These are phyloP conservation scores for Spea multiplicata DNA, from an alignment of 2,113 vertebrate species.

Conservation along the genomic window DNA sequence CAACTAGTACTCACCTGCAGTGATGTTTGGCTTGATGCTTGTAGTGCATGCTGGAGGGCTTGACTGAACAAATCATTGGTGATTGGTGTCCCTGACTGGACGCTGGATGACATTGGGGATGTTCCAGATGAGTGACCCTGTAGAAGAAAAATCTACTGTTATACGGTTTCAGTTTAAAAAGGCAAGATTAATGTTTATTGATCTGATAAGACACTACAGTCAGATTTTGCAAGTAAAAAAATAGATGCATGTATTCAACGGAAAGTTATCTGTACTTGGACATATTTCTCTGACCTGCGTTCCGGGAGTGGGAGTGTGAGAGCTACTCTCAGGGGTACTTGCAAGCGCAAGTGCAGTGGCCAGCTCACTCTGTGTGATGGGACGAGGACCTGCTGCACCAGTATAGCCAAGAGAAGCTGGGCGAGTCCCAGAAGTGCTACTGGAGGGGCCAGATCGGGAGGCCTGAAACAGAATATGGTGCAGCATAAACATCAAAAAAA, in stretches of 20 bases:
- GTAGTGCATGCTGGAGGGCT: constrained; percentile 92
- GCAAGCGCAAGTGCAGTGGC: constrained; percentile 90
- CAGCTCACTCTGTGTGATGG: constrained; percentile 94
- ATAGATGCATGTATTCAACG: background rate
- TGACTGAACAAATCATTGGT: constrained; percentile 95
- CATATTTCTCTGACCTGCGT: constrained; percentile 71
- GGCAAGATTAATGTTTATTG: background rate
- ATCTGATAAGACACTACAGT: too few species aligned
- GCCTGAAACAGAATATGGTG: constrained; percentile 26
- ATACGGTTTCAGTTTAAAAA: too few species aligned
- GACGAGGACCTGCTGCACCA: constrained; percentile 85
- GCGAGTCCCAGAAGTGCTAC: constrained; percentile 75
- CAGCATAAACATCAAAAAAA: background rate
- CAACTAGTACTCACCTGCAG: constrained; percentile 72
- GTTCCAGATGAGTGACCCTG: constrained; percentile 79
- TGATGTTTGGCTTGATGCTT: constrained; percentile 84
- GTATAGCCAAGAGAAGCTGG: constrained; percentile 86
- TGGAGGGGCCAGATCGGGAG: constrained; percentile 71
- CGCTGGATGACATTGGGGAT: constrained; percentile 76
- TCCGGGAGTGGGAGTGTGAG: constrained; percentile 83
- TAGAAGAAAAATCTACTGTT: background rate
- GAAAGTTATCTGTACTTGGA: background rate
- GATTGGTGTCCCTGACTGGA: constrained; percentile 85
- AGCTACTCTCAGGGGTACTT: constrained; percentile 93
- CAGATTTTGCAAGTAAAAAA: background rate